These are phyloP conservation scores for Cyanoramphus novaezelandiae DNA, from an alignment of 2,113 vertebrate species.

Conservation along the genomic window DNA sequence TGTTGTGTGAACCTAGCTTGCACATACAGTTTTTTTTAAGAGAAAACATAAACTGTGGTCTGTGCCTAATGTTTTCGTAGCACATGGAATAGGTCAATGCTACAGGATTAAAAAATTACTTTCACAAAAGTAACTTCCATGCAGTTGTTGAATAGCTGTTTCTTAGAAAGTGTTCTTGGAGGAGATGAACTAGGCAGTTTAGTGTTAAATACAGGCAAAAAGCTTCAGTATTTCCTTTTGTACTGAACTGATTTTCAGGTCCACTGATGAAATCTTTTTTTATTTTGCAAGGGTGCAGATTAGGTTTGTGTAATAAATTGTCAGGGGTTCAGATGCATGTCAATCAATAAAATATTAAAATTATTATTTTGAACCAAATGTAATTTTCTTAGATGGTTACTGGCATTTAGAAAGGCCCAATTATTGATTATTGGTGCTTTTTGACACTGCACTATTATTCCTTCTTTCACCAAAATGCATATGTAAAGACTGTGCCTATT, in stretches of 20 bases:
- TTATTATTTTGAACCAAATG: slow-evolving; percentile 59
- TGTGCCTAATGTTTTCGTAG: slow-evolving; percentile 78
- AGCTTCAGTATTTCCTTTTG: slow-evolving; percentile 61
- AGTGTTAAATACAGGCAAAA: slow-evolving; percentile 30
- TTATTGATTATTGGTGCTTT: slow-evolving; percentile 66
- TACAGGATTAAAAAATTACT: slow-evolving; percentile 50
- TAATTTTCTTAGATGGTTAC: slow-evolving; percentile 60
- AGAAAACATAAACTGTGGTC: slow-evolving; percentile 64
- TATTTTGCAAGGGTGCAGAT: slow-evolving; percentile 44
- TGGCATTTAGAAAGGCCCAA: slow-evolving; percentile 56
- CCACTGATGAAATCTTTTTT: slow-evolving; percentile 33
- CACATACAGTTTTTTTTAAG: slow-evolving; percentile 12
- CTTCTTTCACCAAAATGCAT: slow-evolving; percentile 67
- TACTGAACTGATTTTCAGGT: slow-evolving; percentile 63
- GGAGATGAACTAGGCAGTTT: slow-evolving; percentile 1
- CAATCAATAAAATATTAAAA: slow-evolving; percentile 24
- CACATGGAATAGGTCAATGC: slow-evolving; percentile 50
- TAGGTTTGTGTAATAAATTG: slow-evolving; percentile 45
- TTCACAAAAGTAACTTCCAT: slow-evolving; percentile 62
- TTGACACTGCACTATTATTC: slow-evolving; percentile 58
- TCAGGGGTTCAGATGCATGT: slow-evolving; percentile 68
- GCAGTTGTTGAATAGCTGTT: slow-evolving; percentile 61
- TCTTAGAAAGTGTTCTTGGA: slow-evolving; percentile 49
- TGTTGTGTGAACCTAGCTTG: slow-evolving; percentile 65
- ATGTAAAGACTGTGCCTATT: slow-evolving; percentile 69